Base-by-base conservation (phyloP, 2,113 vertebrate species). In the Shinisaurus crocodilurus region DNA sequence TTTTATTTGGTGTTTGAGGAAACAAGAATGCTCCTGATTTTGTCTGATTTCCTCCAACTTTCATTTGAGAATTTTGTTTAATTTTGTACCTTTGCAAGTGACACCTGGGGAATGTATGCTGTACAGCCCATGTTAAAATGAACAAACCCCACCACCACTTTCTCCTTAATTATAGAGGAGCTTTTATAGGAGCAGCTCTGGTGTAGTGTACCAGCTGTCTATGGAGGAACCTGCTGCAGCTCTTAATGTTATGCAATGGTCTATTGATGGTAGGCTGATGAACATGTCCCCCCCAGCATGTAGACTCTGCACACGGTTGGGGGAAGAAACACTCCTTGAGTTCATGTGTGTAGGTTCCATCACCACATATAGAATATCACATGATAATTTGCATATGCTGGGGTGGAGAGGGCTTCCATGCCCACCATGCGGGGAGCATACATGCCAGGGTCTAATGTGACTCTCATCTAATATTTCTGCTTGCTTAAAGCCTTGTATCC, bases 171-270 rank as follows among this genome's bases (percentile, higher is more conserved):
- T 76, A 29, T 23, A 54, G 43, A 85, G 43, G 45, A 57, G 27
- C 37, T 65, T 77, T 37, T 45, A 20, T 76, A 34, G 72, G 57
- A 85, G 45, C 43, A 37, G 15, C n/a, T 48, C 20, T n/a, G 34
- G 6, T 65, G 29, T 37, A 37, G 8, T 16, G 32, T 84, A 45
- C 57, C 57, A 79, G 2, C 80, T 54, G 4, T 74, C 60, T 50
- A 63, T 0, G 1, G 89, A 94, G 95, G 88, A 88, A 3, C 2
- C 0, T 50, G 45, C 69, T 79, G 48, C 88, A 91, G 77, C 32
- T 93, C 37, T 87, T 74, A 92, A 88, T 93, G 34, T 89, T 86
- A 20, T 72, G 9, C 77, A 54, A 60, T 20, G 7, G 89, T 92
- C 65, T 75, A 91, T 5, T 34, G 18, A 45, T 63, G 20, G 69